Conservation (phyloP, 2,888 invertebrate genomes). For the Choristoneura rosaceana region DNA sequence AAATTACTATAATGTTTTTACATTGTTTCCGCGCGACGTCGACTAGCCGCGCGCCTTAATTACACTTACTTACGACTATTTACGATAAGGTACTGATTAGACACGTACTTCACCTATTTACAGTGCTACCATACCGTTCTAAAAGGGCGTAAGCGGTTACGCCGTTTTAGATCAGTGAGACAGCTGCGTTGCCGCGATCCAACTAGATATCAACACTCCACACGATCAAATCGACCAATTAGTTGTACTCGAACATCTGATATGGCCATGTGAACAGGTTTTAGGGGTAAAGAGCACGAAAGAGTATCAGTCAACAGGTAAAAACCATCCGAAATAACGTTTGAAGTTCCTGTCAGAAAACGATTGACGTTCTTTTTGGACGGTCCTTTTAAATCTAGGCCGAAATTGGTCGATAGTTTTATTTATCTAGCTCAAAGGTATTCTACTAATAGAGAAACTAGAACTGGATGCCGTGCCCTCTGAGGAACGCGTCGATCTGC, state of each 20-base stretch:
- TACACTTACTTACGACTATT: slow-evolving; percentile 72
- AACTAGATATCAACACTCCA: slow-evolving; percentile 49
- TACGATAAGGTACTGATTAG: slow-evolving; percentile 79
- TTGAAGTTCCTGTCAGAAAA: not conserved
- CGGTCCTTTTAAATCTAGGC: slow-evolving; percentile 32
- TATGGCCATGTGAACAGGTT: slow-evolving; percentile 62
- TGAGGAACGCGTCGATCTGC: slow-evolving; percentile 92
- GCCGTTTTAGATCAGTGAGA: slow-evolving; percentile 16
- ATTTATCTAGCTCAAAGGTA: slow-evolving; percentile 65
- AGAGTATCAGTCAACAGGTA: slow-evolving; percentile 9
- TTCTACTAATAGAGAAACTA: slow-evolving; percentile 65
- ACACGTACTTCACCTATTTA: slow-evolving; percentile 75
- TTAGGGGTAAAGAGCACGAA: slow-evolving; percentile 14
- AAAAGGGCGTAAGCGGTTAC: slow-evolving; percentile 55
- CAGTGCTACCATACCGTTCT: slow-evolving; percentile 60
- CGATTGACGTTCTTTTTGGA: slow-evolving; percentile 7
- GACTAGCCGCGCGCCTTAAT: slow-evolving; percentile 62
- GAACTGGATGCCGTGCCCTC: slow-evolving; percentile 89
- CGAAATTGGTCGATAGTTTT: slow-evolving; percentile 56
- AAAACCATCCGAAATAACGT: slow-evolving; percentile 2
- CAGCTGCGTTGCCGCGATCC: slow-evolving; percentile 8
- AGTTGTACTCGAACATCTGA: slow-evolving; percentile 57
- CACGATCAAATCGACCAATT: slow-evolving; percentile 61
- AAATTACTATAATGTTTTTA: slow-evolving; percentile 67
- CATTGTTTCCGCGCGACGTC: slow-evolving; percentile 56